These are phyloP conservation scores for Rhinolophus ferrumequinum DNA, from an alignment of 2,113 vertebrate genomes.

Conservation along the genomic window DNA sequence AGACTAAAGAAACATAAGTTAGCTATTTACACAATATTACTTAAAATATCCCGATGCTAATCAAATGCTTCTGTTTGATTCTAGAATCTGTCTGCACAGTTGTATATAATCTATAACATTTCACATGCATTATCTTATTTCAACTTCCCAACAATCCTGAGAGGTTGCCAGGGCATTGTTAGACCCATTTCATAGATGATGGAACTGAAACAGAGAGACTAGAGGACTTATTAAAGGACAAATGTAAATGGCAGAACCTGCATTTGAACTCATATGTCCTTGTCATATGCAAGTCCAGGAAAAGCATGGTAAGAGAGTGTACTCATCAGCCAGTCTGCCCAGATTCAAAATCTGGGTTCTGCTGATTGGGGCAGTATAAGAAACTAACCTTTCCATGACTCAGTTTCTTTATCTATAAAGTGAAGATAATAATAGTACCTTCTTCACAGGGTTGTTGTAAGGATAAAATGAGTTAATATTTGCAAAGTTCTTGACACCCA, in stretches of 20 bases:
- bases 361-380: neutral
- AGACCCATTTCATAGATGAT: neutral
- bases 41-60: neutral
- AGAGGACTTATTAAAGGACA: neutral
- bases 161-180: neutral
- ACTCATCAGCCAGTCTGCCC: neutral
- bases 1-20: neutral
- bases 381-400: neutral
- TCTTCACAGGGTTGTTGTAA: neutral
- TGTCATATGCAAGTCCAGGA: neutral
- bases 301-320: neutral
- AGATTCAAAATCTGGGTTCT: neutral
- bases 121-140: conserved; percentile 10
- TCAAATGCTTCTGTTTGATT: neutral
- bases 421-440: neutral
- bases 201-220: neutral
- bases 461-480: neutral
- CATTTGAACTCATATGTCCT: neutral
- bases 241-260: neutral
- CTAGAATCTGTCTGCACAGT: neutral
- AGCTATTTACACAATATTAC: neutral
- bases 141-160: neutral
- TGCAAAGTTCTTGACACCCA: neutral
- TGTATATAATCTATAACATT: neutral
- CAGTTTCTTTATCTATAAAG: neutral